Conservation (phyloP, 2,888 invertebrate species). For the Hyposoter didymator region DNA sequence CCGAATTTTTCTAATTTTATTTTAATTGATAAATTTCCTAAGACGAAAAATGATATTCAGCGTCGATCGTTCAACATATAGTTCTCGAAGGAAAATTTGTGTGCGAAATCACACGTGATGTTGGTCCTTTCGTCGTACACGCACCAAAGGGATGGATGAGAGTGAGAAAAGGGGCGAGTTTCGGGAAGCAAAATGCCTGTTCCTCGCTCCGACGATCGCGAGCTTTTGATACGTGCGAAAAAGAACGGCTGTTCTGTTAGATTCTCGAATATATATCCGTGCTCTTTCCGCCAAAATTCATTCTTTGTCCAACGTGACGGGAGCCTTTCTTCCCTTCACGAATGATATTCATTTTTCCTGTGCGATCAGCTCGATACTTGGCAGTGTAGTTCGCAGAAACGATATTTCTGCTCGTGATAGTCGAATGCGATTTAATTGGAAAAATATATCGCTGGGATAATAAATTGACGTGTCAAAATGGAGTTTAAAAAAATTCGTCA, state of each 20-base stretch:
- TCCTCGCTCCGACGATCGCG: slow-evolving; percentile 42
- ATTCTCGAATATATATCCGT: slow-evolving; percentile 26
- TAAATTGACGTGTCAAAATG: background rate
- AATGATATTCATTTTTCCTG: slow-evolving; percentile 25
- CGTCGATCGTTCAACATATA: slow-evolving; percentile 66
- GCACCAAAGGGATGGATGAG: slow-evolving; percentile 56
- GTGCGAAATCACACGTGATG: slow-evolving; percentile 80
- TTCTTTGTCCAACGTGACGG: slow-evolving; percentile 55
- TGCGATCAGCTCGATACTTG: slow-evolving; percentile 26
- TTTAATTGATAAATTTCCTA: slow-evolving; percentile 16
- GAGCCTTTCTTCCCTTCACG: slow-evolving; percentile 48
- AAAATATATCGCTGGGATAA: background rate
- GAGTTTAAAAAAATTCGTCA: background rate
- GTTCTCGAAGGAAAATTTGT: slow-evolving; percentile 73
- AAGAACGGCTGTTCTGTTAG: slow-evolving; percentile 66
- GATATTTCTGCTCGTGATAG: background rate
- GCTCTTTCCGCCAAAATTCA: slow-evolving; percentile 59
- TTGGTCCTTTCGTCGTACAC: slow-evolving; percentile 69
- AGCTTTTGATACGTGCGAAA: slow-evolving; percentile 70
- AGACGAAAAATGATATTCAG: slow-evolving; percentile 26
- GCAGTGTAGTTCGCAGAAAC: slow-evolving; percentile 1
- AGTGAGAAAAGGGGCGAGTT: slow-evolving; percentile 66
- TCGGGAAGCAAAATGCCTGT: slow-evolving; percentile 57
- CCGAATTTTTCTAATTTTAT: background rate
- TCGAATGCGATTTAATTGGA: background rate